Conservation (phyloP, 2,888 invertebrate species). For the Cyrtodaria siliqua region DNA sequence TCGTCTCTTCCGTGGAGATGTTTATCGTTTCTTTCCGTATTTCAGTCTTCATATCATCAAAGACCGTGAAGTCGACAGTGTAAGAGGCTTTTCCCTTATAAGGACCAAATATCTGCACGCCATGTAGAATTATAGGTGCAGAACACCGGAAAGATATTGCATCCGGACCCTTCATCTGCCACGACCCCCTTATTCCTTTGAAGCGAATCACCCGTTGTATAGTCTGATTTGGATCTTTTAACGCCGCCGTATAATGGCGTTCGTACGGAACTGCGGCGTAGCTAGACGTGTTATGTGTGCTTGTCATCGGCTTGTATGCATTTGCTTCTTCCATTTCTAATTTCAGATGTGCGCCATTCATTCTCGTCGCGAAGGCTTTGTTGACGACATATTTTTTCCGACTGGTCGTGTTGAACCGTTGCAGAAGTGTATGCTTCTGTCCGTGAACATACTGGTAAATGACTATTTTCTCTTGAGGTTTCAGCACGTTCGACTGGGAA, state of each 20-base stretch:
- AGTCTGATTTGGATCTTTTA: neutral
- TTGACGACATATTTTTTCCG: slow-evolving; percentile 7
- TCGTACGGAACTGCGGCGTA: neutral
- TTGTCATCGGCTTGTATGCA: neutral
- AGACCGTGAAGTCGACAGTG: slow-evolving; percentile 24
- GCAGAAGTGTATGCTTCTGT: slow-evolving; percentile 25
- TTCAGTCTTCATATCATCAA: slow-evolving; percentile 28
- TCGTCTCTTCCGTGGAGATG: slow-evolving; percentile 13
- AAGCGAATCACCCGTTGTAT: slow-evolving; percentile 36
- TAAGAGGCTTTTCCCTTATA: slow-evolving; percentile 15
- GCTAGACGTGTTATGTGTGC: neutral
- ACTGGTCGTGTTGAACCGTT: slow-evolving; percentile 17
- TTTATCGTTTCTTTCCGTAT: slow-evolving; percentile 14
- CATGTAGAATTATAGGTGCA: slow-evolving; percentile 27
- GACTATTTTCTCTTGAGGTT: slow-evolving; percentile 43
- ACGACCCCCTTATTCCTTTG: slow-evolving; percentile 30
- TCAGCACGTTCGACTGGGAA: slow-evolving; percentile 40
- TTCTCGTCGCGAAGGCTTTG: neutral
- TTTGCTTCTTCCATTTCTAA: neutral
- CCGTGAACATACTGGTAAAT: slow-evolving; percentile 56
- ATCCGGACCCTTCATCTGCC: slow-evolving; percentile 52
- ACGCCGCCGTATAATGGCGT: neutral
- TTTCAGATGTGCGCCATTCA: neutral
- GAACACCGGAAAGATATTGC: slow-evolving; percentile 57
- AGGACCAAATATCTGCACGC: slow-evolving; percentile 53